These are phyloP conservation scores for Ruditapes philippinarum DNA, from an alignment of 1,140 invertebrate genomes.

Conservation along the genomic window DNA sequence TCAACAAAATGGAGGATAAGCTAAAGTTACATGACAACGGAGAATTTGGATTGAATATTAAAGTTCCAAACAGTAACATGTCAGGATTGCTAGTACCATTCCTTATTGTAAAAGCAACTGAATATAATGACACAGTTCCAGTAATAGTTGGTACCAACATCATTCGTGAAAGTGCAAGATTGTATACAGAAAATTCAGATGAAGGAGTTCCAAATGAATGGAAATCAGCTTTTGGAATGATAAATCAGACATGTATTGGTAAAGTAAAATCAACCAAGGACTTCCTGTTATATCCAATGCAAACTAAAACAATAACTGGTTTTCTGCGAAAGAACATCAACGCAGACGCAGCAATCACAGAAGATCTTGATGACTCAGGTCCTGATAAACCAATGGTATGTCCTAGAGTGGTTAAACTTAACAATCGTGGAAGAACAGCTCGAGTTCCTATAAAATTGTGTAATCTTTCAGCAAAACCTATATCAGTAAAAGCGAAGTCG, in stretches of 20 bases:
- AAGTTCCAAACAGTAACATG: background rate
- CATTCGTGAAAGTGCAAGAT: background rate
- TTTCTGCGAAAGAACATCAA: background rate
- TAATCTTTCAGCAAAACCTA: too few species aligned
- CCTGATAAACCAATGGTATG: too few species aligned
- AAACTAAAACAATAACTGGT: background rate
- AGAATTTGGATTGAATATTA: background rate
- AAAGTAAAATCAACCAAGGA: background rate
- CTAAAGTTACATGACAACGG: too few species aligned
- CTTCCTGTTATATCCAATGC: background rate
- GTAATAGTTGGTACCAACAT: background rate
- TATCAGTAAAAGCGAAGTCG: too few species aligned
- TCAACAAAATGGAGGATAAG: slow-evolving; percentile 2
- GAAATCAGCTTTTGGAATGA: background rate
- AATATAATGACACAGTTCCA: background rate
- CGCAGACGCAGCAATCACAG: background rate
- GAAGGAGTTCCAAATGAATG: background rate
- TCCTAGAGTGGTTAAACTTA: too few species aligned
- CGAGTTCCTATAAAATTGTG: too few species aligned
- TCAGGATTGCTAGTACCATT: background rate
- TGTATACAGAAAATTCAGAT: background rate
- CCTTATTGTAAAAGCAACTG: background rate
- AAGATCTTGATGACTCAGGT: too few species aligned
- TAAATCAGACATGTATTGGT: background rate
- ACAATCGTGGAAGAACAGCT: too few species aligned